Evolutionary conservation across 2,888 invertebrate species (phyloP).

Genomic region (Phortica magna): DNA sequence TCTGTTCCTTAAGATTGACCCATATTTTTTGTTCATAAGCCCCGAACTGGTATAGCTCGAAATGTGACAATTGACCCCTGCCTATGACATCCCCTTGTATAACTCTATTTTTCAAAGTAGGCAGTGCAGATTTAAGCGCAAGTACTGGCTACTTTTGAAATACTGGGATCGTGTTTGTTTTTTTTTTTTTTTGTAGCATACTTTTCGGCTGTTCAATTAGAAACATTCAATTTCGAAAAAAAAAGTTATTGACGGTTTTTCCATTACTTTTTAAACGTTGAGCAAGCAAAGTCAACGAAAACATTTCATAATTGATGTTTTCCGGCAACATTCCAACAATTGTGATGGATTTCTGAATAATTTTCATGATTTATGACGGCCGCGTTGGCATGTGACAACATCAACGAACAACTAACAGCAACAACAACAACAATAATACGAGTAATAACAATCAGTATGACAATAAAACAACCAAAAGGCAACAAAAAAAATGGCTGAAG

Average conservation of each 20-base stretch:
- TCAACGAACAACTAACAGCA: constrained; percentile 31
- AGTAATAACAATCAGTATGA: constrained; percentile 35
- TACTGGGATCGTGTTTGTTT: too few species aligned
- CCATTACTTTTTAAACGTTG: constrained; percentile 40
- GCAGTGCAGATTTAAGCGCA: too few species aligned
- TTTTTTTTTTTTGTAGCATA: too few species aligned
- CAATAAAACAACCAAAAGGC: neutral
- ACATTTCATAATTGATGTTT: constrained; percentile 34
- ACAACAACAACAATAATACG: constrained; percentile 11
- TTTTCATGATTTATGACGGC: constrained; percentile 59
- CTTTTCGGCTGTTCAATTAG: too few species aligned
- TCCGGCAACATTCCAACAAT: constrained; percentile 29
- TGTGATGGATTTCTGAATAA: constrained; percentile 28
- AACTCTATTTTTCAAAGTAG: too few species aligned
- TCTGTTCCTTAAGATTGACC: too few species aligned
- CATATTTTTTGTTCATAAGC: too few species aligned
- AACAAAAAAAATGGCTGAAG: neutral
- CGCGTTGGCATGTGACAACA: constrained; percentile 44
- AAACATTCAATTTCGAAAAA: too few species aligned
- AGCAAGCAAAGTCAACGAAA: constrained; percentile 22
- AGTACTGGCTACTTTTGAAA: too few species aligned
- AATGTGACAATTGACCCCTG: too few species aligned
- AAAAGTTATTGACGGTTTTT: constrained; percentile 31
- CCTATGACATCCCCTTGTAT: too few species aligned
- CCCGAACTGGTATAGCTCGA: too few species aligned